Evolutionary conservation across 2,113 vertebrate species (phyloP).

Genomic region (Sander vitreus): DNA sequence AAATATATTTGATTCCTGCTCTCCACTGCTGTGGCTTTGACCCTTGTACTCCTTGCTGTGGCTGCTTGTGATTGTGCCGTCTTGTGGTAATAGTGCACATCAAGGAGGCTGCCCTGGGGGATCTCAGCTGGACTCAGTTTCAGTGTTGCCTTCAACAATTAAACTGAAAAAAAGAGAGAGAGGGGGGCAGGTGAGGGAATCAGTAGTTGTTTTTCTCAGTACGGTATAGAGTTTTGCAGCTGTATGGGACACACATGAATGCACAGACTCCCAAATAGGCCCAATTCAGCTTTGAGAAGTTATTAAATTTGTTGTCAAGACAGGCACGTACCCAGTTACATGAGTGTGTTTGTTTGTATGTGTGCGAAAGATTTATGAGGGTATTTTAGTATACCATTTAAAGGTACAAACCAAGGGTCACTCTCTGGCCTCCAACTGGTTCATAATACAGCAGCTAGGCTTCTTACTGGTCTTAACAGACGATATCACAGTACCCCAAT

Average conservation of each 20-base stretch:
- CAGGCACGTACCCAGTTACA: background rate
- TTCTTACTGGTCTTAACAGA: no score
- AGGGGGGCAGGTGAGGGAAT: background rate
- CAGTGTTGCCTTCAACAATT: constrained; percentile 3
- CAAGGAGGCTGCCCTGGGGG: constrained; percentile 4
- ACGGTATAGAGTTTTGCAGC: constrained; percentile 14
- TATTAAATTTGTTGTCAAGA: background rate
- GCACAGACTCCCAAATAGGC: constrained; percentile 1
- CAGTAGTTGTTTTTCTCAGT: constrained; percentile 16
- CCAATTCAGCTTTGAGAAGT: background rate
- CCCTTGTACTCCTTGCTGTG: background rate
- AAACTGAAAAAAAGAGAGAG: background rate
- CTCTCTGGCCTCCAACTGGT: no score
- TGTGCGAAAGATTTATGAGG: no score
- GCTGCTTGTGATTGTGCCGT: constrained; percentile 12
- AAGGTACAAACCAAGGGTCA: no score
- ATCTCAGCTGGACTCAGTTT: constrained; percentile 2
- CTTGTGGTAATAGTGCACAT: constrained; percentile 16
- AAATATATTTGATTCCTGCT: background rate
- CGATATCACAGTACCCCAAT: no score
- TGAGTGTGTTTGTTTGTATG: background rate
- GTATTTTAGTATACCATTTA: background rate
- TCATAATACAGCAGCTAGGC: no score
- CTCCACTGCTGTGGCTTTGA: background rate
- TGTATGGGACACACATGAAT: background rate